phyloP scores from a whole-genome alignment of 2,113 vertebrate species.

The Lepisosteus oculatus region DNA sequence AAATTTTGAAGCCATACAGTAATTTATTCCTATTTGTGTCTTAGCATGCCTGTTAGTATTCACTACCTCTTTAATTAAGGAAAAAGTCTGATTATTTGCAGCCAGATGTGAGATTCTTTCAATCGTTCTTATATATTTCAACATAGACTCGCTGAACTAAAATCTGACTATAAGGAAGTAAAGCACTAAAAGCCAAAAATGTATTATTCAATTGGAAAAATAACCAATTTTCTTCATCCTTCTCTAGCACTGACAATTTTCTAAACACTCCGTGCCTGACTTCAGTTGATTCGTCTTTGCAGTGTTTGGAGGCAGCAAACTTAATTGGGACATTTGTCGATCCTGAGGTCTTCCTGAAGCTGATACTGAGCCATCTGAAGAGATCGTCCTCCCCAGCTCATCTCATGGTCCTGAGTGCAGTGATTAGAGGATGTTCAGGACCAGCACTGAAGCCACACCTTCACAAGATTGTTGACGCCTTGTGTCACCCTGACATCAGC shows the following conservation, averaged over 20 bases:
- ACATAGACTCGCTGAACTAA: too few relatives aligned
- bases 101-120: too few relatives aligned
- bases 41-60: too few relatives aligned
- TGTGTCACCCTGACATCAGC: constrained; percentile 68
- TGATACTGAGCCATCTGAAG: constrained; percentile 68
- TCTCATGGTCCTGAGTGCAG: constrained; percentile 75
- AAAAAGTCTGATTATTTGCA: too few relatives aligned
- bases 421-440: constrained; percentile 72
- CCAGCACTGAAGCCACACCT: constrained; percentile 73
- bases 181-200: too few relatives aligned
- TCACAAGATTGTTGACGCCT: constrained; percentile 46
- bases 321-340: constrained; percentile 82
- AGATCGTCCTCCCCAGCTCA: constrained; percentile 64
- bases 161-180: too few relatives aligned
- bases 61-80: too few relatives aligned
- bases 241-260: background rate
- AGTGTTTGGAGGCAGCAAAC: constrained; percentile 78
- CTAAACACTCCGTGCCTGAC: too few relatives aligned
- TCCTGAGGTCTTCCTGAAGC: constrained; percentile 78
- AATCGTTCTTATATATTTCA: too few relatives aligned
- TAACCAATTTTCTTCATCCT: background rate
- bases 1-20: too few relatives aligned
- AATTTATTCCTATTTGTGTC: constrained; percentile 3
- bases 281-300: constrained; percentile 19
- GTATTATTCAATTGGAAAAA: too few relatives aligned